Evolutionary conservation across 2,888 invertebrate genomes (phyloP).

Genomic region (Archaeoteleia sp.): DNA sequence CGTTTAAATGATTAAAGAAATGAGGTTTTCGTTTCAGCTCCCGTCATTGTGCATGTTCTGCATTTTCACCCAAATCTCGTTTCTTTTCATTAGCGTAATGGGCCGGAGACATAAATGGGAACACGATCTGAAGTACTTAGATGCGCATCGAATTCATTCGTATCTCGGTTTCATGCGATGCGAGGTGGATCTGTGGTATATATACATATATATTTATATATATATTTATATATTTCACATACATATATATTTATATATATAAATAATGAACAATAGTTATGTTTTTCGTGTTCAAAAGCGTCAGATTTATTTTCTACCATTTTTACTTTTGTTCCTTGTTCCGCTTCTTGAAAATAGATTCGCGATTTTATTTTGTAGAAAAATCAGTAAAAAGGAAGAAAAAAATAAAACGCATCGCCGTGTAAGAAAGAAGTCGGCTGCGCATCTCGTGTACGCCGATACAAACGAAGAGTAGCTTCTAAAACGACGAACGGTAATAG

Average conservation of each 20-base stretch:
- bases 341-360: constrained; percentile 3
- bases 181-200: constrained; percentile 47
- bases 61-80: constrained; percentile 4
- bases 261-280: no score
- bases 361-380: constrained; percentile 6
- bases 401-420: constrained; percentile 12
- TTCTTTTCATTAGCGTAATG: constrained; percentile 1
- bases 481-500: constrained; percentile 50
- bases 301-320: background rate
- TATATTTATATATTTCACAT: background rate
- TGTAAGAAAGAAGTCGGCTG: constrained; percentile 18
- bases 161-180: constrained; percentile 18
- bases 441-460: constrained; percentile 3
- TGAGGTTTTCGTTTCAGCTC: constrained; percentile 7
- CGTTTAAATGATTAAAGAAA: background rate
- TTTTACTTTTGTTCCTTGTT: constrained; percentile 5
- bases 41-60: background rate
- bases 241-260: no score
- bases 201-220: no score
- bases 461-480: constrained; percentile 16
- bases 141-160: constrained; percentile 49
- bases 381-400: constrained; percentile 5
- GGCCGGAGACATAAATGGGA: background rate
- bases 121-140: constrained; percentile 41
- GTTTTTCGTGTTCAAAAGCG: no score